Conservation (phyloP, 1,140 invertebrate genomes). For the Caenorhabditis latens region DNA sequence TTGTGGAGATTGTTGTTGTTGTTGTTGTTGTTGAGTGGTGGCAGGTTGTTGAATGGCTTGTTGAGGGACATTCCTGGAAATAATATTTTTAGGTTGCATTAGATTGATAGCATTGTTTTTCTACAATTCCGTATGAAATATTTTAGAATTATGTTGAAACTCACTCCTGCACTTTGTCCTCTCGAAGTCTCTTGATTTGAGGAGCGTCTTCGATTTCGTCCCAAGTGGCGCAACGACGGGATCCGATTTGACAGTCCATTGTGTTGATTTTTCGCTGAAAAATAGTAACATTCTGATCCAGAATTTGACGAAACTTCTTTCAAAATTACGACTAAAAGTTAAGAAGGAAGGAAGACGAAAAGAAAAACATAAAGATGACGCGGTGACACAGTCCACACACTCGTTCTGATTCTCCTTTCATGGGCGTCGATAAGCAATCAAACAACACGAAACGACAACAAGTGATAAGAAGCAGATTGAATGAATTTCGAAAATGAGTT, state of each 20-base stretch:
- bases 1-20: background rate
- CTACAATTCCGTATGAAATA: background rate
- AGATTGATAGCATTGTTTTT: background rate
- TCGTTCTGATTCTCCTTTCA: slow-evolving; percentile 8
- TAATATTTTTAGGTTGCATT: background rate
- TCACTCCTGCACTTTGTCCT: slow-evolving; percentile 15
- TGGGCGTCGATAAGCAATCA: slow-evolving; percentile 47
- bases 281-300: background rate
- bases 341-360: background rate
- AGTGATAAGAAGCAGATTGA: slow-evolving; percentile 11
- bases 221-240: slow-evolving; percentile 38
- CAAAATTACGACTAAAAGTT: background rate
- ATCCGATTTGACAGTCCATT: slow-evolving; percentile 26
- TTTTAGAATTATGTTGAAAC: background rate
- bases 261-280: background rate
- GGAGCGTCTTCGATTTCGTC: slow-evolving; percentile 45
- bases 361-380: background rate
- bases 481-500: slow-evolving; percentile 4
- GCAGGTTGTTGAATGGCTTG: background rate
- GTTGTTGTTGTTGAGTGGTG: background rate
- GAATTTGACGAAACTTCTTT: background rate
- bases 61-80: background rate
- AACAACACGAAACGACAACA: slow-evolving; percentile 49
- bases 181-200: slow-evolving; percentile 38
- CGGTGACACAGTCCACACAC: slow-evolving; percentile 15